Percentiles rank a stretch among this genome's conserved stretches.
Conservation (phyloP, 2,113 vertebrate genomes). For the Bubo bubo region DNA sequence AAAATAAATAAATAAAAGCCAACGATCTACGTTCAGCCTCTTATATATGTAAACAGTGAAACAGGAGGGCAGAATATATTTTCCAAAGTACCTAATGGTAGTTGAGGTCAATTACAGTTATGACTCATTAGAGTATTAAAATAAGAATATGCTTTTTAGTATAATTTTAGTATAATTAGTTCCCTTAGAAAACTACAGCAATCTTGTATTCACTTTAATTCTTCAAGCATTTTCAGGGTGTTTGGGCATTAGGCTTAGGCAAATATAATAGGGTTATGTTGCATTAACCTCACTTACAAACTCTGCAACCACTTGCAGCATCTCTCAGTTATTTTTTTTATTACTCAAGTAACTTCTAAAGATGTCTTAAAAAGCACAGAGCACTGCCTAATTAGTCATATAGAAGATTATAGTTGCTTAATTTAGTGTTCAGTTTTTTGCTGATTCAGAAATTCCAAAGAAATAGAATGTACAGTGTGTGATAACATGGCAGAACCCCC, state of each 20-base stretch:
- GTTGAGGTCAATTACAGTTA: constrained; percentile 51
- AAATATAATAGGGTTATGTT: neutral
- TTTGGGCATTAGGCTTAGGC: neutral
- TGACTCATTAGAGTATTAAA: constrained; percentile 56
- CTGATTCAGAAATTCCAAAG: neutral
- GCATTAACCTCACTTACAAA: constrained; percentile 12
- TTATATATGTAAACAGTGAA: constrained; percentile 9
- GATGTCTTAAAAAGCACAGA: neutral
- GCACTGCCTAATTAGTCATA: constrained; percentile 22
- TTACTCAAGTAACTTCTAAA: neutral
- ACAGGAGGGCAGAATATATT: neutral
- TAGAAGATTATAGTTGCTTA: neutral
- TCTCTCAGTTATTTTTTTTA: neutral
- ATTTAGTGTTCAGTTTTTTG: neutral
- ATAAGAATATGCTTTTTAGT: constrained; percentile 13
- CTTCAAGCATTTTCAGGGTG: neutral
- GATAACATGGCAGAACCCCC: neutral
- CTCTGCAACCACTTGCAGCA: neutral
- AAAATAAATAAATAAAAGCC: constrained; percentile 33
- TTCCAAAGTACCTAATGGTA: constrained; percentile 15
- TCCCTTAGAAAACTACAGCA: constrained; percentile 1
- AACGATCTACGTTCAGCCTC: neutral
- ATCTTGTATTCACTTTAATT: neutral
- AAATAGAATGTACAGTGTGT: neutral
- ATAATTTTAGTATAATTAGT: constrained; percentile 56